phyloP scores from a whole-genome alignment of 2,888 invertebrate species.

The Merodon equestris region DNA sequence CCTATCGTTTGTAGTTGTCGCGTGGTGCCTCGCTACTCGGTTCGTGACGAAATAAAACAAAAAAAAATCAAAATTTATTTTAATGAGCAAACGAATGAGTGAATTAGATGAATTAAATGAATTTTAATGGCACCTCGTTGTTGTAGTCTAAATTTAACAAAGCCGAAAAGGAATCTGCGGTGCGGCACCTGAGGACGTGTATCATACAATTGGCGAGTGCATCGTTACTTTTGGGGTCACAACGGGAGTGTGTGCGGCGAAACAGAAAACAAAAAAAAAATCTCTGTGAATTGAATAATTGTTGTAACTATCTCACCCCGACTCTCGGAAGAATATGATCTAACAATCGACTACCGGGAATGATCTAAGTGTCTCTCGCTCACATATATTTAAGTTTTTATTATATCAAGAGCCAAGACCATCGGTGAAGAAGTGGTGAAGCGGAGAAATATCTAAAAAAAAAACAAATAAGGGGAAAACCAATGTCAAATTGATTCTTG shows the following conservation, averaged over 20 bases:
- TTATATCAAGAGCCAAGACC: not conserved
- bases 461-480: slow-evolving; percentile 13
- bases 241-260: slow-evolving; percentile 14
- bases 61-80: slow-evolving; percentile 50
- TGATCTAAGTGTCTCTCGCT: slow-evolving; percentile 36
- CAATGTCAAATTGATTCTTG: slow-evolving; percentile 4
- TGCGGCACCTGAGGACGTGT: slow-evolving; percentile 6
- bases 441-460: not conserved
- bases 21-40: slow-evolving; percentile 37
- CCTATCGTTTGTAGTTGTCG: slow-evolving; percentile 51
- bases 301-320: slow-evolving; percentile 15
- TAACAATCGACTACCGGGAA: not conserved
- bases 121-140: slow-evolving; percentile 19
- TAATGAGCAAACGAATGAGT: slow-evolving; percentile 34
- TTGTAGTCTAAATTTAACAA: slow-evolving; percentile 46
- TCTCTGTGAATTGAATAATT: slow-evolving; percentile 51
- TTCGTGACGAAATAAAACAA: slow-evolving; percentile 42
- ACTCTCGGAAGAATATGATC: not conserved
- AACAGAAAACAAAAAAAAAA: no score
- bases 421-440: not conserved
- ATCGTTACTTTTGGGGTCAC: slow-evolving; percentile 40
- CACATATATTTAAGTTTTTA: not conserved
- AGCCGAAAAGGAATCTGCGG: not conserved
- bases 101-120: slow-evolving; percentile 47
- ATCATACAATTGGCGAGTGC: slow-evolving; percentile 22